phyloP scores from a whole-genome alignment of 2,797 vertebrate species.

The Eospalax fontanierii region DNA sequence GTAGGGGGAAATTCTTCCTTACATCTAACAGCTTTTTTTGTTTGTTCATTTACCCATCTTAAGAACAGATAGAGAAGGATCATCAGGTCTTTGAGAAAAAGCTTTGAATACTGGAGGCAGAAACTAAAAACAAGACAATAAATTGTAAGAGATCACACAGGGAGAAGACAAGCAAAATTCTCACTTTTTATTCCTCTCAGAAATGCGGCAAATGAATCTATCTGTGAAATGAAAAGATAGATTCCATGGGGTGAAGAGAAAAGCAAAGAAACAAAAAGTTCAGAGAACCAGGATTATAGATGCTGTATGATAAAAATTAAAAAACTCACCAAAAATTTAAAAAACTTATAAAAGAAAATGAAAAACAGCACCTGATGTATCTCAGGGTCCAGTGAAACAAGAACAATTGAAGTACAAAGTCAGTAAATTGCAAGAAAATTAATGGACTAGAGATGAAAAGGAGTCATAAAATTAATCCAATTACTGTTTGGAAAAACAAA shows the following conservation, averaged over 20 bases:
- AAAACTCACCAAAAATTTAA: background rate
- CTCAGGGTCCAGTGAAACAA: background rate
- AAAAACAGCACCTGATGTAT: background rate
- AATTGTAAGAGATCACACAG: background rate
- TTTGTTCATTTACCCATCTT: background rate
- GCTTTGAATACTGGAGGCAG: background rate
- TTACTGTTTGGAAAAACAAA: background rate
- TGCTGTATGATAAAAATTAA: background rate
- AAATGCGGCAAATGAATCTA: background rate
- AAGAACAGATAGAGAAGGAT: background rate
- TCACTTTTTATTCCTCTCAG: background rate
- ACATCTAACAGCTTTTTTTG: background rate
- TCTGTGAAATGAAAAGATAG: slow-evolving; percentile 28
- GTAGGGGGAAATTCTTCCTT: background rate
- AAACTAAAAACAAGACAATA: background rate
- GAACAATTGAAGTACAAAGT: background rate
- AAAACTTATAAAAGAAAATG: background rate
- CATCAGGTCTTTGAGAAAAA: background rate
- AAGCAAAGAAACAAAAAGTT: background rate
- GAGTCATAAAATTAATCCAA: background rate
- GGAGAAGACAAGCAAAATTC: background rate
- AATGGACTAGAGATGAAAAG: background rate
- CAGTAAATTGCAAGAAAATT: background rate
- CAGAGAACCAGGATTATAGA: slow-evolving; percentile 27
- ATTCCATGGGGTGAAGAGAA: background rate